Conservation (phyloP, 2,797 vertebrate genomes). For the Threskiornis aethiopicus region DNA sequence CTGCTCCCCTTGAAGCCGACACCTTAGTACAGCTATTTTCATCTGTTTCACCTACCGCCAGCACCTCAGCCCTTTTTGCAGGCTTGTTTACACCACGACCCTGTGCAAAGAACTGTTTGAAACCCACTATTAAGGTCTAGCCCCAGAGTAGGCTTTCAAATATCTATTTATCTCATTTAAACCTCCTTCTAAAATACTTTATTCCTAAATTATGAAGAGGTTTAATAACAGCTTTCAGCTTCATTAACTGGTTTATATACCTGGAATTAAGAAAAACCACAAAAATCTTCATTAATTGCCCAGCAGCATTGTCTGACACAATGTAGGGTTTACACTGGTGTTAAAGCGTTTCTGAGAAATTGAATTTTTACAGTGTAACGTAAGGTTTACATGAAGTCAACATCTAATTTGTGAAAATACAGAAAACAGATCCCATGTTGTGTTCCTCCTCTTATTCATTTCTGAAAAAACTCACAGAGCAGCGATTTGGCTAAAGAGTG, state of each 20-base stretch:
- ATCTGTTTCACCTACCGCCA: background rate
- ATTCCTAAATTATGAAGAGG: conserved; percentile 51
- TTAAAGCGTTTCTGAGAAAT: background rate
- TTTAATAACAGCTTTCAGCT: conserved; percentile 62
- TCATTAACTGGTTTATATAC: conserved; percentile 38
- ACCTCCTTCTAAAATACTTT: background rate
- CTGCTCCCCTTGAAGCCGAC: background rate
- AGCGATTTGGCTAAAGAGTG: background rate
- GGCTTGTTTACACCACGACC: background rate
- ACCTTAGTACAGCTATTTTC: background rate
- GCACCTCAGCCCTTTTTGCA: background rate
- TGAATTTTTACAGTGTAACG: background rate
- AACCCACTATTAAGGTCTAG: background rate
- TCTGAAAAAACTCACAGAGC: background rate
- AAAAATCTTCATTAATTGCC: background rate
- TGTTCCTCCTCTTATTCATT: background rate
- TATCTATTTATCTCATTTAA: conserved; percentile 53
- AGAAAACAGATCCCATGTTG: background rate
- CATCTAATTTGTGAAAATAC: background rate
- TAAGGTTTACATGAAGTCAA: background rate
- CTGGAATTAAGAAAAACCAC: background rate
- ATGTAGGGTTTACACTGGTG: rapidly evolving
- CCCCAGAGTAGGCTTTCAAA: background rate
- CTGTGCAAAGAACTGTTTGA: background rate
- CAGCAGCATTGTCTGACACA: background rate